phyloP scores from a whole-genome alignment of 2,113 vertebrate species.

The Pterophyllum scalare region DNA sequence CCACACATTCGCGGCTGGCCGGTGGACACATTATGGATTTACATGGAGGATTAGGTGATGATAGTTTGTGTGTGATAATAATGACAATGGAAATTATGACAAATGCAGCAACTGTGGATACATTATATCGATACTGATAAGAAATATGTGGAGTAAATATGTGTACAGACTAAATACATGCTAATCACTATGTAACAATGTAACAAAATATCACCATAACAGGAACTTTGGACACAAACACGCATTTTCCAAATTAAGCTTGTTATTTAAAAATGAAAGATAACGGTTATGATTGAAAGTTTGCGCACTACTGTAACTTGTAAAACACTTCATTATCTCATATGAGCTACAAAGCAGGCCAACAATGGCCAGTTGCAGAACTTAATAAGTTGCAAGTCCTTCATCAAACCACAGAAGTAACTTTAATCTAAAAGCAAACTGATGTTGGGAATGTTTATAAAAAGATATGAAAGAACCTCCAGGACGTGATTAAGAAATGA shows the following conservation, averaged over 20 bases:
- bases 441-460: not conserved
- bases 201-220: not conserved
- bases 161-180: not conserved
- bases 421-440: no score
- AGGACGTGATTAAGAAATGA: not conserved
- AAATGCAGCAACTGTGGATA: not conserved
- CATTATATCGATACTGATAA: not conserved
- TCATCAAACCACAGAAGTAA: not conserved
- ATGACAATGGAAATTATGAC: constrained; percentile 20
- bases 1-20: constrained; percentile 55
- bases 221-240: not conserved
- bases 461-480: not conserved
- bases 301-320: not conserved
- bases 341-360: not conserved
- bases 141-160: not conserved
- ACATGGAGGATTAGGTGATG: constrained; percentile 60
- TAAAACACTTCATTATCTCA: not conserved
- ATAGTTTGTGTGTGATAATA: constrained; percentile 36
- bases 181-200: not conserved
- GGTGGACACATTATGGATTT: constrained; percentile 49
- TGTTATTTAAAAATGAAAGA: not conserved
- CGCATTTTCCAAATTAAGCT: not conserved
- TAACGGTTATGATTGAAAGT: not conserved
- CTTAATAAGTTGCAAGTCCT: not conserved
- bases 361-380: not conserved